Conservation (phyloP, 1,140 invertebrate genomes). For the Magallana ariakensis region DNA sequence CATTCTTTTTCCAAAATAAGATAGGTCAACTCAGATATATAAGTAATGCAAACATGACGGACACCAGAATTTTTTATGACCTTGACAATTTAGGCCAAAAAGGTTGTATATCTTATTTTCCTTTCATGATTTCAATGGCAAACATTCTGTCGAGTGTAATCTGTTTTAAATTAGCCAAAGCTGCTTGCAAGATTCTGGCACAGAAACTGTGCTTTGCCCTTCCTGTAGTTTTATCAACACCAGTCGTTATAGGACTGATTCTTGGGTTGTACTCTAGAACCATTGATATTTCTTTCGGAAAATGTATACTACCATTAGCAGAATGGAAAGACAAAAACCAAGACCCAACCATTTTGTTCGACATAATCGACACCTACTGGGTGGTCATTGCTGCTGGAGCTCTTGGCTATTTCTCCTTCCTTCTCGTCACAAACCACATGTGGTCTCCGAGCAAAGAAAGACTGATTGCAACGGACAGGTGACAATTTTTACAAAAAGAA, state of each 20-base stretch:
- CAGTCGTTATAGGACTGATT: slow-evolving; percentile 92
- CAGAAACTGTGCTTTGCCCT: slow-evolving; percentile 98
- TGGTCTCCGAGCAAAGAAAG: slow-evolving; percentile 98
- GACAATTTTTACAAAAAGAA: slow-evolving; percentile 29
- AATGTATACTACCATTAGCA: slow-evolving; percentile 52
- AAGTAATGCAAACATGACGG: slow-evolving; percentile 40
- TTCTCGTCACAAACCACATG: slow-evolving; percentile 97
- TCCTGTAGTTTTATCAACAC: slow-evolving; percentile 94
- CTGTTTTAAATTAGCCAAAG: slow-evolving; percentile 71
- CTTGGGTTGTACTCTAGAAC: slow-evolving; percentile 56
- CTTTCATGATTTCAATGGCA: slow-evolving; percentile 58
- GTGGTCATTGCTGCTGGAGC: slow-evolving; percentile 58
- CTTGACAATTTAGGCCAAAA: background rate
- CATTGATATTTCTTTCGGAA: background rate
- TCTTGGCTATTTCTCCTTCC: slow-evolving; percentile 95
- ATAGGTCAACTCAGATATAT: background rate
- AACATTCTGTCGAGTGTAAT: slow-evolving; percentile 60
- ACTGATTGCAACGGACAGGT: slow-evolving; percentile 95
- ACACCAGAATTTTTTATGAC: background rate
- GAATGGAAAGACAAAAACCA: slow-evolving; percentile 44
- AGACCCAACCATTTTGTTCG: slow-evolving; percentile 49
- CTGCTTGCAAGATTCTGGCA: slow-evolving; percentile 95
- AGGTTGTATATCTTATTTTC: slow-evolving; percentile 42
- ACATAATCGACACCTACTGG: slow-evolving; percentile 39
- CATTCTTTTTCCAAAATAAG: slow-evolving; percentile 34